A percentile compares a stretch with the other conserved stretches of the same genome.
phyloP scores from a whole-genome alignment of 2,113 vertebrate genomes.

The Tiliqua scincoides region DNA sequence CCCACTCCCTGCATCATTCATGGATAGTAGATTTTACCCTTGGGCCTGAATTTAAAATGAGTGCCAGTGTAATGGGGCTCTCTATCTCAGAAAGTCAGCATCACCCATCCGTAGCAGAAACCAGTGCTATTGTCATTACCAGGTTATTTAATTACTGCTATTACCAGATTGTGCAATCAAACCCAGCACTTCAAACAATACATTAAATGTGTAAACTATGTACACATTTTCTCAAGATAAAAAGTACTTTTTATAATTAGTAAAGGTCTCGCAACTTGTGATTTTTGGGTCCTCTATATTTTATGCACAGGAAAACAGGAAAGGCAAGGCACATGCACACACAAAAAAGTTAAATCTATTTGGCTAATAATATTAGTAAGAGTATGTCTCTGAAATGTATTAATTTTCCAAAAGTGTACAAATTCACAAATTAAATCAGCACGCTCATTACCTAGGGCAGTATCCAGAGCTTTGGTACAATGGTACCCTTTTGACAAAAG shows the following conservation, averaged over 20 bases:
- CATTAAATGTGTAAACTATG: conserved; percentile 18
- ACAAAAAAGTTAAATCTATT: background rate
- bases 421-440: background rate
- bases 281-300: background rate
- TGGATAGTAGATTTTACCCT: conserved; percentile 45
- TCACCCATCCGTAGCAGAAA: conserved; percentile 42
- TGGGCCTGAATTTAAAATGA: conserved; percentile 45
- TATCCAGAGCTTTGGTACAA: too few relatives aligned
- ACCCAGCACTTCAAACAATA: conserved; percentile 11
- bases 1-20: conserved; percentile 42
- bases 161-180: background rate
- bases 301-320: background rate
- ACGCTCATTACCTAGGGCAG: background rate
- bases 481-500: too few relatives aligned
- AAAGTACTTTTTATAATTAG: background rate
- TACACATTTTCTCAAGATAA: conserved; percentile 7
- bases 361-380: background rate
- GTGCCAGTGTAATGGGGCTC: background rate
- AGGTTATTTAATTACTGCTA: conserved; percentile 64
- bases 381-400: too few relatives aligned
- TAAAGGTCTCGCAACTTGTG: background rate
- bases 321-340: background rate
- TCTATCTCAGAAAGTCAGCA: conserved; percentile 18
- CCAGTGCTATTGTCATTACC: conserved; percentile 42
- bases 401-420: too few relatives aligned